These are phyloP conservation scores for Drosophila ananassae DNA, from an alignment of 1,140 invertebrate species.

Conservation along the genomic window DNA sequence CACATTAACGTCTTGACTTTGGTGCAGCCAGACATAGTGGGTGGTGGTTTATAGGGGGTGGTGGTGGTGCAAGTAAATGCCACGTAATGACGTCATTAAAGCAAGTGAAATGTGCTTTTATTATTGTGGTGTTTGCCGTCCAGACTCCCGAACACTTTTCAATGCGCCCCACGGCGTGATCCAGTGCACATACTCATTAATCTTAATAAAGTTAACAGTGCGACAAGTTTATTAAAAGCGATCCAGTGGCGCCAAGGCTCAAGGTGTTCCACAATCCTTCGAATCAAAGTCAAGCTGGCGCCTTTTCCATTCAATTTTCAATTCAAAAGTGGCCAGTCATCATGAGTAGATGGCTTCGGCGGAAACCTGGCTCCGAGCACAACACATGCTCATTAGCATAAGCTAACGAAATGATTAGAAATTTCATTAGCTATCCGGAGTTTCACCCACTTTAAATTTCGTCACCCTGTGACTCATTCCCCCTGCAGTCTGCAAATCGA, in stretches of 20 bases:
- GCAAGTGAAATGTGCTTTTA: conserved; percentile 81
- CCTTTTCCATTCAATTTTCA: not conserved
- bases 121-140: conserved; percentile 63
- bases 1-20: conserved; percentile 82
- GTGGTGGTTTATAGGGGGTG: not conserved
- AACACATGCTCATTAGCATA: conserved; percentile 66
- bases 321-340: conserved; percentile 29
- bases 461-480: conserved; percentile 7
- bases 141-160: conserved; percentile 58
- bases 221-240: conserved; percentile 79
- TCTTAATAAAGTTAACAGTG: conserved; percentile 80
- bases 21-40: conserved; percentile 22
- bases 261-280: conserved; percentile 59
- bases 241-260: conserved; percentile 58
- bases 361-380: conserved; percentile 21
- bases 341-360: conserved; percentile 33
- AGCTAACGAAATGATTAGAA: conserved; percentile 49
- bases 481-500: conserved; percentile 28
- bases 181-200: conserved; percentile 70
- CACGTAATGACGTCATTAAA: conserved; percentile 81
- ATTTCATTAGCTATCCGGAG: conserved; percentile 37
- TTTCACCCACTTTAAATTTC: conserved; percentile 17
- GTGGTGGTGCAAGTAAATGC: conserved; percentile 69
- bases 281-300: conserved; percentile 41
- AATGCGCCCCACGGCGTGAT: conserved; percentile 61